Base-by-base conservation (phyloP, 1,140 invertebrate species). In the Brachionus angularis region DNA sequence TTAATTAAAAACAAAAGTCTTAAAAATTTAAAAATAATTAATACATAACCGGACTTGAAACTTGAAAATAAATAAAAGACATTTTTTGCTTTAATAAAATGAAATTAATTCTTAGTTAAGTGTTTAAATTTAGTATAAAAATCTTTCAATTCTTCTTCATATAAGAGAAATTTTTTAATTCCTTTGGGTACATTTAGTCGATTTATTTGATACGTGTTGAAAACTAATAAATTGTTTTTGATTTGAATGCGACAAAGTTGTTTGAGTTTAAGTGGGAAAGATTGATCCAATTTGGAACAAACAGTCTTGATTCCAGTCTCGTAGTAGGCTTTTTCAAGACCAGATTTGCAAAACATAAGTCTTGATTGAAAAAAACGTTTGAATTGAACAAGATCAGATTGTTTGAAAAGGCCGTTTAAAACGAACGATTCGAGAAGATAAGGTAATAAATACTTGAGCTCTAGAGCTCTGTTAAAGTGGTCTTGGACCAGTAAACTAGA, bases 91-190 rank as follows among this genome's bases (percentile, higher is more conserved):
- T n/a, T n/a, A n/a, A n/a, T n/a, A n/a, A n/a, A n/a, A n/a, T n/a
- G n/a, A n/a, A n/a, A n/a, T n/a, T n/a, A n/a, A n/a, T n/a, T n/a
- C n/a, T 58, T 58, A 14, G 39, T 25, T 23, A 29, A 39, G 39
- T 58, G 36, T 29, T 58, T 58, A 42, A 39, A 39, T 39, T 58
- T 58, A 8, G 14, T 10, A n/a, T 58, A 58, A 58, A 25, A 25
- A 21, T 23, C 39, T 4, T 18, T 58, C 18, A 58, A 21, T 16
- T 58, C 53, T 23, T 58, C 23, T 58, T 58, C 53, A 36, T 39
- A 58, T 0, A 58, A 34, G 18, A 58, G 14, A 58, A 58, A 58
- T 58, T 58, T 58, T 58, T 39, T 39, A 2, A 58, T 42, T 23
- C 39, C 53, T 58, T 39, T 58, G 2, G 53, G 23, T 23, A 58